These are phyloP conservation scores for Lordiphosa andalusiaca DNA, from an alignment of 2,888 invertebrate species.

Conservation along the genomic window DNA sequence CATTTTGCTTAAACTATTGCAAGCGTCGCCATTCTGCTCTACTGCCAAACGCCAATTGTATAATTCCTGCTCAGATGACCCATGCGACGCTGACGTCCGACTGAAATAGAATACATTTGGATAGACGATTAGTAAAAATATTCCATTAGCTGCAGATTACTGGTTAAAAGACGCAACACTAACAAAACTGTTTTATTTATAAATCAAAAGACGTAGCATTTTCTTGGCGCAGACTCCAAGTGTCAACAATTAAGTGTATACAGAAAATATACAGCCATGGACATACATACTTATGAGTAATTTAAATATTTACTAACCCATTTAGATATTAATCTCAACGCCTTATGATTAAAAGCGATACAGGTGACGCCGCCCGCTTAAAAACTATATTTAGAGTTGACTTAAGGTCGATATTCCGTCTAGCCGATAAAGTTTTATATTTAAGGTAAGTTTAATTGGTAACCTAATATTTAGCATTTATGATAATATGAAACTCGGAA, in stretches of 20 bases:
- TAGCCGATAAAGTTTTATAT: too few relatives aligned
- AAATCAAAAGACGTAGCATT: slow-evolving; percentile 7
- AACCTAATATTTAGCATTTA: too few relatives aligned
- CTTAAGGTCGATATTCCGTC: background rate
- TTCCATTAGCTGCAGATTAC: background rate
- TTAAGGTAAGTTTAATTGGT: too few relatives aligned
- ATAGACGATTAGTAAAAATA: slow-evolving; percentile 24
- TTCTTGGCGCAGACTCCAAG: slow-evolving; percentile 38
- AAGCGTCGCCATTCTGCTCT: slow-evolving; percentile 22
- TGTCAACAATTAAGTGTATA: slow-evolving; percentile 40
- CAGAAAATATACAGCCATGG: slow-evolving; percentile 16
- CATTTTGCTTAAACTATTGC: slow-evolving; percentile 14
- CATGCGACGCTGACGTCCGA: slow-evolving; percentile 87
- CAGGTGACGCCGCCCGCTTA: slow-evolving; percentile 16
- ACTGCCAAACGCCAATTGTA: slow-evolving; percentile 84
- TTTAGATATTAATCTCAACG: slow-evolving; percentile 32
- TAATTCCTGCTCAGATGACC: slow-evolving; percentile 90
- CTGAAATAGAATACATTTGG: slow-evolving; percentile 54
- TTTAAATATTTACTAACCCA: slow-evolving; percentile 46
- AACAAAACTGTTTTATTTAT: slow-evolving; percentile 20
- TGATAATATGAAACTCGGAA: too few relatives aligned
- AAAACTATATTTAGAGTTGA: slow-evolving; percentile 4
- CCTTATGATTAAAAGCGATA: slow-evolving; percentile 12
- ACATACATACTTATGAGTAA: slow-evolving; percentile 26
- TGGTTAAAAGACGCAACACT: slow-evolving; percentile 47